These are phyloP conservation scores for Heterodera carotae DNA, from an alignment of 1,140 invertebrate species.

Conservation along the genomic window DNA sequence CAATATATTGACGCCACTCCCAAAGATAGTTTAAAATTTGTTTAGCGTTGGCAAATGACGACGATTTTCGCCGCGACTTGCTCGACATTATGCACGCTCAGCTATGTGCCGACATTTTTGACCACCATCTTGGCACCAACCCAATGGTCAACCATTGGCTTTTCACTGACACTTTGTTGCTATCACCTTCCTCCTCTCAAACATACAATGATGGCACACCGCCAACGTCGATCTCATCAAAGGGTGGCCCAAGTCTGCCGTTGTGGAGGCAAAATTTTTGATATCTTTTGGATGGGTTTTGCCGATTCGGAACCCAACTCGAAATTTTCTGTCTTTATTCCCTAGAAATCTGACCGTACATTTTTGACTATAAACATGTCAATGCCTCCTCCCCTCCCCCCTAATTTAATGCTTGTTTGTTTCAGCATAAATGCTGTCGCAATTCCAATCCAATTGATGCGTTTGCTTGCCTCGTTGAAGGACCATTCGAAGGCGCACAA, in stretches of 20 bases:
- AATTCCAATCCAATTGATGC: constrained; percentile 47
- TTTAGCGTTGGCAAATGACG: constrained; percentile 46
- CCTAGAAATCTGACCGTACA: too few relatives aligned
- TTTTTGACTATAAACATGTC: too few relatives aligned
- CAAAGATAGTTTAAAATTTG: too few relatives aligned
- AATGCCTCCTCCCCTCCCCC: too few relatives aligned
- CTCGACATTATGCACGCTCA: constrained; percentile 40
- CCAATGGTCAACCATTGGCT: constrained; percentile 14
- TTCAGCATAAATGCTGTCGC: constrained; percentile 42
- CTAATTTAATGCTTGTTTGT: too few relatives aligned
- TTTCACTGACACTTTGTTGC: neutral
- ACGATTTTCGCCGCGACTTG: constrained; percentile 41
- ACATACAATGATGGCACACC: neutral
- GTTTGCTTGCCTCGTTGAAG: constrained; percentile 43
- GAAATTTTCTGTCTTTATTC: too few relatives aligned
- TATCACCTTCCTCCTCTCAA: neutral
- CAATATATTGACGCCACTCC: too few relatives aligned
- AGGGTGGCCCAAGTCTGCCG: constrained; percentile 21
- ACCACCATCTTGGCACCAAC: neutral
- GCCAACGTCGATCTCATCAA: neutral
- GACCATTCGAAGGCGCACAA: constrained; percentile 54
- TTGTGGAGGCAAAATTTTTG: constrained; percentile 41
- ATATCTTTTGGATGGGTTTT: neutral
- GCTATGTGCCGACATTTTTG: constrained; percentile 41
- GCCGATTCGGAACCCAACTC: too few relatives aligned